These are phyloP conservation scores for Anas bernieri DNA, from an alignment of 2,797 vertebrate genomes.

Conservation along the genomic window DNA sequence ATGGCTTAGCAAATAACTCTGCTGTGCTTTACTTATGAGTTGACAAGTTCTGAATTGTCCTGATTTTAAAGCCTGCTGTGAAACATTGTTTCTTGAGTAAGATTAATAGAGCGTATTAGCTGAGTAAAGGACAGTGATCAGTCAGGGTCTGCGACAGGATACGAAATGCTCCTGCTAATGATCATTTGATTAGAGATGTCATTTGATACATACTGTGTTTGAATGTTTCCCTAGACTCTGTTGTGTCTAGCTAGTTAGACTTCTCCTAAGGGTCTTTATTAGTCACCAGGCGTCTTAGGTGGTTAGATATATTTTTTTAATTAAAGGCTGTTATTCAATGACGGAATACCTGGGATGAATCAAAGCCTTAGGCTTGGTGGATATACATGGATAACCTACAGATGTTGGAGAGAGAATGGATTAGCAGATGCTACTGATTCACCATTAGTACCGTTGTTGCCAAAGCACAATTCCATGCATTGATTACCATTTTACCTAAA, in stretches of 20 bases:
- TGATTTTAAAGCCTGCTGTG: slow-evolving; percentile 12
- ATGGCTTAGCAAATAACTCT: background rate
- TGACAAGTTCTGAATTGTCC: background rate
- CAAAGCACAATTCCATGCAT: background rate
- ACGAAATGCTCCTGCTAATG: slow-evolving; percentile 20
- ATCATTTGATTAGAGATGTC: slow-evolving; percentile 23
- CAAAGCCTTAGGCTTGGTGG: background rate
- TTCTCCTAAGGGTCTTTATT: slow-evolving; percentile 32
- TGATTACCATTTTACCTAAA: background rate
- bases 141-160: slow-evolving; percentile 11
- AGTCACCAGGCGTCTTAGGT: background rate
- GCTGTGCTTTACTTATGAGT: background rate
- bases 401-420: background rate
- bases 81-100: background rate
- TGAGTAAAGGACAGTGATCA: slow-evolving; percentile 8
- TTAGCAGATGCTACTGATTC: background rate
- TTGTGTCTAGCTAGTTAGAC: slow-evolving; percentile 17
- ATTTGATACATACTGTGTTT: slow-evolving; percentile 22
- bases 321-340: slow-evolving; percentile 10
- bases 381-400: background rate
- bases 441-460: background rate
- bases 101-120: slow-evolving; percentile 20
- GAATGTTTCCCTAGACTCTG: background rate
- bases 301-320: background rate
- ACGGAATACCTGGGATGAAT: background rate